A percentile compares a stretch with the other conserved stretches of the same genome.
Conservation (phyloP, 2,888 invertebrate genomes). For the Eristalis intricaria region DNA sequence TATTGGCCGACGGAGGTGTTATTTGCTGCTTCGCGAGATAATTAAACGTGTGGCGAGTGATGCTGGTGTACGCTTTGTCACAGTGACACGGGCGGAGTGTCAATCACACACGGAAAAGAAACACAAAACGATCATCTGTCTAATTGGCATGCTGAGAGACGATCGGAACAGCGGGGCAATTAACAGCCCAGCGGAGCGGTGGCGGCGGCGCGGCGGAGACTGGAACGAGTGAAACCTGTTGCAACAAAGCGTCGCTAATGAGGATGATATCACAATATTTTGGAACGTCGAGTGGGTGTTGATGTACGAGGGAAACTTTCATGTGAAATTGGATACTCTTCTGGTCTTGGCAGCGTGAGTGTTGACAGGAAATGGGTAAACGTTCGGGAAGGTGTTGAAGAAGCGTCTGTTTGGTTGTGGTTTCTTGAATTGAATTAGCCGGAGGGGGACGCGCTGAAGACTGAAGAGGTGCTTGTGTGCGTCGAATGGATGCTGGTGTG, state of each 20-base stretch:
- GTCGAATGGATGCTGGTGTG: too few species aligned
- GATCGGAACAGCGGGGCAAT: not conserved
- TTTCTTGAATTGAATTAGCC: not conserved
- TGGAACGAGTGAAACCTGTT: not conserved
- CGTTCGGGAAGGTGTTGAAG: not conserved
- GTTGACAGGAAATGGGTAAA: not conserved
- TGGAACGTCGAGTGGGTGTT: conserved; percentile 9
- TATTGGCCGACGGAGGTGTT: conserved; percentile 65
- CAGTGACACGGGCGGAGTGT: conserved; percentile 10
- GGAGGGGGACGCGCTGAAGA: not conserved
- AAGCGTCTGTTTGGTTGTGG: not conserved
- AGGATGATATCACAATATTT: conserved; percentile 4
- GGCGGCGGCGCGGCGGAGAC: too few species aligned
- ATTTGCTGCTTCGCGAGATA: conserved; percentile 47
- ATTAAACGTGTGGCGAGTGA: conserved; percentile 38
- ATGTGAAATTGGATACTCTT: not conserved
- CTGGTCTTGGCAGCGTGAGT: not conserved
- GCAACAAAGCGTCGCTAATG: conserved; percentile 1
- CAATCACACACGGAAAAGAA: conserved; percentile 2
- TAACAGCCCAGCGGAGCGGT: not conserved
- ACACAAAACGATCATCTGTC: conserved; percentile 10
- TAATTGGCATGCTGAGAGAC: conserved; percentile 31
- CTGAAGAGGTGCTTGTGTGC: not conserved
- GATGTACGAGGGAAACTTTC: conserved; percentile 1
- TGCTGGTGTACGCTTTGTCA: conserved; percentile 19